Percentiles rank a stretch among this genome's conserved stretches.
Conservation (phyloP, 2,888 invertebrate genomes). For the Acanthosoma haemorrhoidale region DNA sequence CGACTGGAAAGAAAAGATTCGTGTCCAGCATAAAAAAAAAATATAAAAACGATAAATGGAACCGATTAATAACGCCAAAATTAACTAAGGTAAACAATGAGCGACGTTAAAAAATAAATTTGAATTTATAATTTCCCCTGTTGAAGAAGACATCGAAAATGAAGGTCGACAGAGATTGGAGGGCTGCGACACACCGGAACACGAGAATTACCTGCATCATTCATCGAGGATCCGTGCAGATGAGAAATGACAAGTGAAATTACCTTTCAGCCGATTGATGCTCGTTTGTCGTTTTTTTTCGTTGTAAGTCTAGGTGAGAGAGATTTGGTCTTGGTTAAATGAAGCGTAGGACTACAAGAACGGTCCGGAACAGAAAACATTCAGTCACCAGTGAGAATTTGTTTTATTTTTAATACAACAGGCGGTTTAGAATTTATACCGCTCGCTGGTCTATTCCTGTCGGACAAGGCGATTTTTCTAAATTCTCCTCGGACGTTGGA, state of each 20-base stretch:
- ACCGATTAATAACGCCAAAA: too few relatives aligned
- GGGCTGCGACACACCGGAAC: not conserved
- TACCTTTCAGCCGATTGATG: not conserved
- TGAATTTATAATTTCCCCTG: too few relatives aligned
- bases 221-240: not conserved
- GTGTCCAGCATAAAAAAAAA: too few relatives aligned
- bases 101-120: too few relatives aligned
- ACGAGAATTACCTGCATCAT: conserved; percentile 9
- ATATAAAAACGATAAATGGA: too few relatives aligned
- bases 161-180: too few relatives aligned
- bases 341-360: conserved; percentile 1
- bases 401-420: conserved; percentile 26
- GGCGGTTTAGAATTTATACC: too few relatives aligned
- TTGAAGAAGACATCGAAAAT: too few relatives aligned
- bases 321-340: too few relatives aligned
- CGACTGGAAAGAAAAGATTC: too few relatives aligned
- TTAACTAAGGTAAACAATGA: too few relatives aligned
- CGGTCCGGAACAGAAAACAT: not conserved
- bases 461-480: not conserved
- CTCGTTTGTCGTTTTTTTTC: not conserved
- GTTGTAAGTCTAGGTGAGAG: not conserved
- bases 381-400: conserved; percentile 16
- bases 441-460: not conserved
- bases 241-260: conserved; percentile 5
- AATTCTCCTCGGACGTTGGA: not conserved